Evolutionary conservation across 30 jellyfish, hydroid and myxozoan genomes (phyloP).

Genomic region (Cassiopea xamachana): DNA sequence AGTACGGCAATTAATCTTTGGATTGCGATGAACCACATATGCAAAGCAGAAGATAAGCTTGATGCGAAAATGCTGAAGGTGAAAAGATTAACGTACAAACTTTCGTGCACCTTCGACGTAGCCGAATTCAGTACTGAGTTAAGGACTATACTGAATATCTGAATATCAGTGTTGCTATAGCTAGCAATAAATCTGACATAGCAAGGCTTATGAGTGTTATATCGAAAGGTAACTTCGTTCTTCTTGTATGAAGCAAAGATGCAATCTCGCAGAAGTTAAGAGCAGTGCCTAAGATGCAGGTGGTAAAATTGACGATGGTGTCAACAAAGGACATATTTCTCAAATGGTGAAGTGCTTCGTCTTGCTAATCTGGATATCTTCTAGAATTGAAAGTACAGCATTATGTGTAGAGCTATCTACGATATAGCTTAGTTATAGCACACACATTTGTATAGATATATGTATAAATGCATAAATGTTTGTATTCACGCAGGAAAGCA

Average conservation of each 20-base stretch:
- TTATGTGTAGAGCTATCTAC: not conserved
- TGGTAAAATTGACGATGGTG: not conserved
- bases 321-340: not conserved
- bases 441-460: too few species aligned
- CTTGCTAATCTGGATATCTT: not conserved
- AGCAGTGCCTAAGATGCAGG: not conserved
- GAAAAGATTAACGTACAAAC: too few species aligned
- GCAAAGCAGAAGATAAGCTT: constrained; percentile 4
- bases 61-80: not conserved
- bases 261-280: not conserved
- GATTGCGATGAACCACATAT: constrained; percentile 9
- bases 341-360: not conserved
- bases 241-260: not conserved
- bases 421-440: not conserved
- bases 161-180: not conserved
- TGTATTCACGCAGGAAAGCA: too few species aligned
- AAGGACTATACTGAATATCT: not conserved
- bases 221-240: not conserved
- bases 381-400: not conserved
- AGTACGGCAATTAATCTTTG: constrained; percentile 36
- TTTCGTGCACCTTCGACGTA: too few species aligned
- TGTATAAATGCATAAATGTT: not conserved
- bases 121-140: too few species aligned
- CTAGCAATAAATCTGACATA: not conserved
- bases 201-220: constrained; percentile 4